Evolutionary conservation across 2,113 vertebrate genomes (phyloP).

Genomic region (Sterna hirundo): DNA sequence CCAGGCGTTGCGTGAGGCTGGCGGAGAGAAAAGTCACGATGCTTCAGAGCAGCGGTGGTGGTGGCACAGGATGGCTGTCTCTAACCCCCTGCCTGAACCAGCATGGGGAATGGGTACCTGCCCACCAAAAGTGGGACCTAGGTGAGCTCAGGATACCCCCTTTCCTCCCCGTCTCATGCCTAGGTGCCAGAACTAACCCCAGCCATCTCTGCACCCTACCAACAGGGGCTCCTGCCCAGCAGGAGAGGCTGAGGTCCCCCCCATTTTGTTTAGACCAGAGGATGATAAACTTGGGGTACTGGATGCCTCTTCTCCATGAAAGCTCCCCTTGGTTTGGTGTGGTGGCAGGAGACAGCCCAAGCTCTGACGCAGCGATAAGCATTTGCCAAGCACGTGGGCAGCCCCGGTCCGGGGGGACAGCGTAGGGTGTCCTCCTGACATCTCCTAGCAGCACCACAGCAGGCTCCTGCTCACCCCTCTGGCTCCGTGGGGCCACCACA

Average conservation of each 20-base stretch:
- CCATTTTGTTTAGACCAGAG: not conserved
- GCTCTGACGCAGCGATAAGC: rapidly evolving
- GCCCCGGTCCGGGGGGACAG: not conserved
- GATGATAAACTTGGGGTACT: not conserved
- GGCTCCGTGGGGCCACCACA: not conserved
- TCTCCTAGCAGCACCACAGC: not conserved
- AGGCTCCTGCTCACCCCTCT: not conserved
- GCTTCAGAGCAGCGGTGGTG: not conserved
- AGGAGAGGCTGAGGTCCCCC: not conserved
- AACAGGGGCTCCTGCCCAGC: not conserved
- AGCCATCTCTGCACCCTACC: not conserved
- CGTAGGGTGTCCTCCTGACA: not conserved
- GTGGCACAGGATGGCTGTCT: not conserved
- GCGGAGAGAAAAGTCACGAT: rapidly evolving
- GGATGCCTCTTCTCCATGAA: not conserved
- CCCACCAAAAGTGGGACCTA: not conserved
- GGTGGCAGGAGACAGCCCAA: not conserved
- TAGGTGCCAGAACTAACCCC: not conserved
- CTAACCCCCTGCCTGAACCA: not conserved
- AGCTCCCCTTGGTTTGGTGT: not conserved
- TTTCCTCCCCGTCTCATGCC: no score
- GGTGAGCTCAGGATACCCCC: not conserved
- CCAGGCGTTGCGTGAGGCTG: rapidly evolving
- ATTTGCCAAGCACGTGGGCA: not conserved
- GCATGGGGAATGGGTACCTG: not conserved